Conservation (phyloP, 2,888 invertebrate species). For the Anodontia alba region DNA sequence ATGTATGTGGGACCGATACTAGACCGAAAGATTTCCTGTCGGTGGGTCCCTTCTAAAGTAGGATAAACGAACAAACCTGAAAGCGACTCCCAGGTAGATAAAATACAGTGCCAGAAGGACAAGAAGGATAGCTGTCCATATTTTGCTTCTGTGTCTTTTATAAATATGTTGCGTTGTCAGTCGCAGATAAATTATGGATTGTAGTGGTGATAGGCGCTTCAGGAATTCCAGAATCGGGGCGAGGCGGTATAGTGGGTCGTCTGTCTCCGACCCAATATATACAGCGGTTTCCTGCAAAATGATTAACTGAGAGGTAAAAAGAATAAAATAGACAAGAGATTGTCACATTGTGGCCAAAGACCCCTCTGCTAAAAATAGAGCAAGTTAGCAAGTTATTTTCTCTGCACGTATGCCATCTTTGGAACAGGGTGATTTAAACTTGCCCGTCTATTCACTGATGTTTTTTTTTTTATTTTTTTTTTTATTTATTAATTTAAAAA, state of each 20-base stretch:
- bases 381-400: no score
- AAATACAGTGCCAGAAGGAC: slow-evolving; percentile 27
- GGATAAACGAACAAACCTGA: slow-evolving; percentile 43
- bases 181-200: slow-evolving; percentile 46
- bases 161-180: slow-evolving; percentile 44
- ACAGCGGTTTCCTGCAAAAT: slow-evolving; percentile 1
- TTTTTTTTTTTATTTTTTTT: no score
- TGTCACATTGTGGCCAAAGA: no score
- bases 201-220: slow-evolving; percentile 41
- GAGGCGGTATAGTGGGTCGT: slow-evolving; percentile 41
- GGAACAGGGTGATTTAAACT: no score
- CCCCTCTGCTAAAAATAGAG: no score
- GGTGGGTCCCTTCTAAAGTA: no score
- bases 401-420: no score
- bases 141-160: slow-evolving; percentile 17
- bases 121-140: slow-evolving; percentile 30
- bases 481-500: no score
- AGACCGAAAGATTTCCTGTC: no score
- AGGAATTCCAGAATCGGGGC: slow-evolving; percentile 31
- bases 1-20: no score
- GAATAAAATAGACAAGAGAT: no score
- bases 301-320: background rate
- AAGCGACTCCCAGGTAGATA: slow-evolving; percentile 24
- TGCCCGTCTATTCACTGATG: no score
- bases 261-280: slow-evolving; percentile 19